Percentiles rank a stretch among this genome's conserved stretches.
phyloP scores from a whole-genome alignment of 2,797 vertebrate genomes.

The Danio tinwini region DNA sequence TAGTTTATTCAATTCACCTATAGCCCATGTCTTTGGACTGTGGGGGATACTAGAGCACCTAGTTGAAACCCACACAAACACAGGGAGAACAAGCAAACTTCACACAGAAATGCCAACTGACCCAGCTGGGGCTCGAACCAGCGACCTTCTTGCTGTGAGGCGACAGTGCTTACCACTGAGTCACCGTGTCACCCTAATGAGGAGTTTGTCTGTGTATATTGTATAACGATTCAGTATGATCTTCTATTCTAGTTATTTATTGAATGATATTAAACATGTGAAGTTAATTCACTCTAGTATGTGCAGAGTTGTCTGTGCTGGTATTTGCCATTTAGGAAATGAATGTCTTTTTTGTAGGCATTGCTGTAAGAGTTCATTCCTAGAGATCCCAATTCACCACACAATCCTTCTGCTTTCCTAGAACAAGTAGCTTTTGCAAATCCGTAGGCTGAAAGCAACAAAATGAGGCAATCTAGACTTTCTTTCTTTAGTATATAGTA shows the following conservation, averaged over 20 bases:
- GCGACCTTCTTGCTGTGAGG: too few species aligned
- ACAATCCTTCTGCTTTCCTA: conserved; percentile 6
- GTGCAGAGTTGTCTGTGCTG: neutral
- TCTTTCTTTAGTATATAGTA: too few species aligned
- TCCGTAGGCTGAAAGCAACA: conserved; percentile 16
- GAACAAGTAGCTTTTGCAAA: conserved; percentile 29
- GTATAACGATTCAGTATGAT: neutral
- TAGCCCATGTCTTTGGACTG: too few species aligned
- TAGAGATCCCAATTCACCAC: conserved; percentile 40
- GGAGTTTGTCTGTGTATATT: too few species aligned
- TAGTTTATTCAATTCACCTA: too few species aligned
- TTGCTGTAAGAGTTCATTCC: conserved; percentile 18
- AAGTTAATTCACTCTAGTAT: neutral
- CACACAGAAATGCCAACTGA: too few species aligned
- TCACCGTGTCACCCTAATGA: too few species aligned
- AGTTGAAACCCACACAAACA: too few species aligned
- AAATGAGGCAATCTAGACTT: neutral
- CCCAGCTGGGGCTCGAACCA: too few species aligned
- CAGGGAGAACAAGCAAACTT: too few species aligned
- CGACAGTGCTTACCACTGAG: too few species aligned
- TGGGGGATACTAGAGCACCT: too few species aligned
- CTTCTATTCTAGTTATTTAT: neutral
- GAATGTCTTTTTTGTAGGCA: conserved; percentile 9
- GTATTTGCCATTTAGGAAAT: conserved; percentile 1
- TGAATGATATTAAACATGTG: neutral